Percentiles rank a stretch among this genome's conserved stretches.
Conservation (phyloP, 2,888 invertebrate genomes). For the Agrotis puta region DNA sequence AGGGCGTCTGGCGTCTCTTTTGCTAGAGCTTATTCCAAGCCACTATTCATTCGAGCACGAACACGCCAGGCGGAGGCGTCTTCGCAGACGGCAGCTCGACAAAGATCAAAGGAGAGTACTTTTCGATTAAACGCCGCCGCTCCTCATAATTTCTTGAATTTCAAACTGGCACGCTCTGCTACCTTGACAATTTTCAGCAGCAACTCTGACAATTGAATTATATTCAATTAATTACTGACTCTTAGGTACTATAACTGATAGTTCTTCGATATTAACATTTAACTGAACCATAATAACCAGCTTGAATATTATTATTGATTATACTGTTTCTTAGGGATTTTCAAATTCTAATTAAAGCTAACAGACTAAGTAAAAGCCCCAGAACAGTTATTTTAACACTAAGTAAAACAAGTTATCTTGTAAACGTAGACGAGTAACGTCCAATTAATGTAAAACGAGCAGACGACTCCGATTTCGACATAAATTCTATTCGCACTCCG, state of each 20-base stretch:
- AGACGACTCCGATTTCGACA: slow-evolving; percentile 78
- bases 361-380: slow-evolving; percentile 20
- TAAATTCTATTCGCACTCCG: slow-evolving; percentile 77
- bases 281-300: slow-evolving; percentile 5
- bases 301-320: slow-evolving; percentile 20
- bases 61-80: slow-evolving; percentile 69
- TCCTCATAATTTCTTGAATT: slow-evolving; percentile 75
- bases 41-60: slow-evolving; percentile 72
- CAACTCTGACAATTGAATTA: slow-evolving; percentile 56
- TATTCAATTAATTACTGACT: slow-evolving; percentile 47
- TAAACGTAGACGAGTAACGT: slow-evolving; percentile 75
- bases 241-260: slow-evolving; percentile 26
- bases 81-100: slow-evolving; percentile 70
- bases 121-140: slow-evolving; percentile 76
- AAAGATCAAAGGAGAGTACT: slow-evolving; percentile 77
- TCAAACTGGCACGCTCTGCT: slow-evolving; percentile 68
- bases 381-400: slow-evolving; percentile 68
- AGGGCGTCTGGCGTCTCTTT: slow-evolving; percentile 55
- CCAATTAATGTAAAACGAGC: slow-evolving; percentile 83
- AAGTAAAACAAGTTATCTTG: slow-evolving; percentile 72
- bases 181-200: slow-evolving; percentile 63
- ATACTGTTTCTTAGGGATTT: slow-evolving; percentile 7
- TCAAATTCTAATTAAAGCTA: slow-evolving; percentile 33
- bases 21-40: slow-evolving; percentile 70
- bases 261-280: slow-evolving; percentile 30